Conservation (phyloP, 92 coral and sea anemone genomes). For the Heliopora coerulea region DNA sequence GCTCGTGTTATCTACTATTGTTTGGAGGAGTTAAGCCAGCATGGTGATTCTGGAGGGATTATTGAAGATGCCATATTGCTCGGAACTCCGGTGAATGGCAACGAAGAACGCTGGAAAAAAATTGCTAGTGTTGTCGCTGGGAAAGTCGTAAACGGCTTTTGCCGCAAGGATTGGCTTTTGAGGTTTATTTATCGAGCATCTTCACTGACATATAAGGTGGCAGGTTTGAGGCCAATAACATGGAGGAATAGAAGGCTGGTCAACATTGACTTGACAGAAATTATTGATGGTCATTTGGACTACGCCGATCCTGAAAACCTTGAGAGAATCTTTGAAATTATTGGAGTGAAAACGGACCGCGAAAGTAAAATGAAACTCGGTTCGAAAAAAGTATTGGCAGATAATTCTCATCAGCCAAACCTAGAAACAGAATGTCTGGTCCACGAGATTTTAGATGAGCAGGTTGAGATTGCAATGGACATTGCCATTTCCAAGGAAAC, state of each 20-base stretch:
- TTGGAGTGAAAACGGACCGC: constrained; percentile 49
- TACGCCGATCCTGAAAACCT: constrained; percentile 68
- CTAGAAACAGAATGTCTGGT: constrained; percentile 40
- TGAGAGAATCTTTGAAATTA: constrained; percentile 49
- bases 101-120: constrained; percentile 56
- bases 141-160: constrained; percentile 71
- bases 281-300: constrained; percentile 70
- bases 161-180: constrained; percentile 80
- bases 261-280: constrained; percentile 61
- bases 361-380: neutral
- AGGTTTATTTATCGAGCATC: constrained; percentile 77
- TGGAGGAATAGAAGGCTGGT: constrained; percentile 76
- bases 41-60: constrained; percentile 45
- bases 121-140: constrained; percentile 76
- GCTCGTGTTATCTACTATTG: constrained; percentile 91
- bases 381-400: neutral
- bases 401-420: neutral
- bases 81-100: constrained; percentile 89
- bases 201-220: constrained; percentile 59
- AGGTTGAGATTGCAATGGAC: constrained; percentile 49
- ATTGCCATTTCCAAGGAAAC: constrained; percentile 33
- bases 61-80: constrained; percentile 70
- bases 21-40: constrained; percentile 60
- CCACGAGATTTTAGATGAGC: constrained; percentile 52
- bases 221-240: constrained; percentile 69